Evolutionary conservation across 2,888 invertebrate genomes (phyloP), one percentile per base, ranked within the genome.

Genomic region (Nipponacmea schrenckii): DNA sequence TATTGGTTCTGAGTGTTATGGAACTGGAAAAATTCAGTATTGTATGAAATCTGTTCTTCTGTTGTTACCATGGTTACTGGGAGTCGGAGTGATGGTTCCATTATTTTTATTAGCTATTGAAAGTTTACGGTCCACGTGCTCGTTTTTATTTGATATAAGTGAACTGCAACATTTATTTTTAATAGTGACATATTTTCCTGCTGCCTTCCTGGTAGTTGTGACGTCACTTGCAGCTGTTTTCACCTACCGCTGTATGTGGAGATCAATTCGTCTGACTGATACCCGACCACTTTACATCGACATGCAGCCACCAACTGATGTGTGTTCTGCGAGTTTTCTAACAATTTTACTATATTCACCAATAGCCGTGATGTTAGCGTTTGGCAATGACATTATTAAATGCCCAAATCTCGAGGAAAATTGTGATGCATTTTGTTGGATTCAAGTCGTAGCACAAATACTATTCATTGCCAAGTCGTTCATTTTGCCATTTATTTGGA

Each of bases 381-480:
- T 56, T 24, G 56, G 56, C 0, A 56, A 56, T 24, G 24, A 56
- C 24, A 39, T 39, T 39, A 56, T 56, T 24, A 56, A 24, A 24
- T 56, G 56, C 14, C 56, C 56, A 14, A 56, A 20, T 10, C 56
- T 56, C 1, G 56, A 56, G 24, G 20, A 56, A 24, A 56, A 3
- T 24, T 56, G 56, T 24, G 56, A 56, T 56, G 56, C 56, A 20
- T 56, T 56, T 56, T 56, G 56, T 24, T 56, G 56, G 56, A 56
- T 56, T 24, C 56, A 56, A 24, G 24, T 56, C 10, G 56, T 24
- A 20, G 56, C 56, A 56, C 56, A 56, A 56, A 56, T 56, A 24
- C 24, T 56, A 24, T 56, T 56, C 14, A 56, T 56, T 20, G 20
- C 24, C 20, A 56, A 56, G 24, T 56, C 56, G 24, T 56, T 56